phyloP scores from a whole-genome alignment of 2,797 vertebrate genomes.

The Holocentrus rufus region DNA sequence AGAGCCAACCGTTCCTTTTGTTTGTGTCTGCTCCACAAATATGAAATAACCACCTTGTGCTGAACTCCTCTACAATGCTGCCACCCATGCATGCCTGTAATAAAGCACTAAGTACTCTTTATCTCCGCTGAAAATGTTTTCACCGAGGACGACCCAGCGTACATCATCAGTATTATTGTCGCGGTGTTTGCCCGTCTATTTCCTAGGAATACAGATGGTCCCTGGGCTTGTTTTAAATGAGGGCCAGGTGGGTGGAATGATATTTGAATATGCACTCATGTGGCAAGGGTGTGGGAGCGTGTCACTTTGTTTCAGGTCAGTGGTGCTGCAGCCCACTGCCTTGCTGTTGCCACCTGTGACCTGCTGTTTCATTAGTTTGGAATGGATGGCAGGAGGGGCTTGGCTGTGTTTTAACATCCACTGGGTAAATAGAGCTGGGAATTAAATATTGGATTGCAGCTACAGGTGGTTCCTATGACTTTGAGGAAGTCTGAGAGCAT shows the following conservation, averaged over 20 bases:
- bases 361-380: slow-evolving; percentile 31
- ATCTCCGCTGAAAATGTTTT: background rate
- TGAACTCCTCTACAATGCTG: slow-evolving; percentile 6
- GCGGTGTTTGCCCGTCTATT: slow-evolving; percentile 19
- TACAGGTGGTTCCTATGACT: slow-evolving; percentile 35
- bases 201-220: slow-evolving; percentile 35
- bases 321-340: background rate
- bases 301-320: slow-evolving; percentile 46
- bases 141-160: background rate
- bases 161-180: slow-evolving; percentile 5
- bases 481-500: slow-evolving; percentile 6
- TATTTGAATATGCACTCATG: slow-evolving; percentile 25
- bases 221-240: slow-evolving; percentile 27
- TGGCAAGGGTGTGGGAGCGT: slow-evolving; percentile 8
- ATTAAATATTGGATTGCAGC: slow-evolving; percentile 23
- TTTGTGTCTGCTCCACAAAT: slow-evolving; percentile 24
- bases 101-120: slow-evolving; percentile 26
- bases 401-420: slow-evolving; percentile 37
- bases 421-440: slow-evolving; percentile 41
- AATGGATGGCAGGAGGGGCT: slow-evolving; percentile 21
- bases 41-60: slow-evolving; percentile 11
- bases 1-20: slow-evolving; percentile 33
- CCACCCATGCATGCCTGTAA: background rate
- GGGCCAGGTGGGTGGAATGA: slow-evolving; percentile 38
- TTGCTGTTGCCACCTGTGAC: slow-evolving; percentile 16